These are phyloP conservation scores for Propithecus coquereli DNA, from an alignment of 2,113 vertebrate genomes.

Conservation along the genomic window DNA sequence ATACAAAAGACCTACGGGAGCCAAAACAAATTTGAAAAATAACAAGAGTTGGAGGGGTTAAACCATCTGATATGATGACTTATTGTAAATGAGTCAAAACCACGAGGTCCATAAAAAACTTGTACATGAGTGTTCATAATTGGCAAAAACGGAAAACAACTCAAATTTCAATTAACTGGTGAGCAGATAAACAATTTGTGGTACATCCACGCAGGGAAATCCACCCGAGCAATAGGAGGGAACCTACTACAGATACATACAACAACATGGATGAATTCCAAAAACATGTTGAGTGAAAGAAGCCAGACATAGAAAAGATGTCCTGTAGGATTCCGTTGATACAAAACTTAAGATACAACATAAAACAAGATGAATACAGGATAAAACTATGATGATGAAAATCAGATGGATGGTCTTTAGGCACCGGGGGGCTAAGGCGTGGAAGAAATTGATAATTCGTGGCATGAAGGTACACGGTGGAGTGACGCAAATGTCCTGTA, in stretches of 20 bases:
- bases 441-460: background rate
- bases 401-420: background rate
- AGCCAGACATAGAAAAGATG: background rate
- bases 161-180: background rate
- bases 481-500: background rate
- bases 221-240: background rate
- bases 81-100: background rate
- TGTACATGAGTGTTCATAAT: background rate
- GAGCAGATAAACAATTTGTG: background rate
- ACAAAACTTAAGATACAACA: background rate
- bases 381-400: background rate
- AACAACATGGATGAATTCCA: background rate
- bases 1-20: background rate
- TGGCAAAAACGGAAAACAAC: background rate
- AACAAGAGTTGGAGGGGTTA: background rate
- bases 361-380: background rate
- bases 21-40: background rate
- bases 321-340: background rate
- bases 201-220: too few relatives aligned
- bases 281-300: background rate
- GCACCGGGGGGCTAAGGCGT: too few relatives aligned
- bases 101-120: background rate
- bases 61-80: background rate
- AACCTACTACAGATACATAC: background rate
- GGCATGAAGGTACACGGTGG: background rate